Base-by-base conservation (phyloP, 2,888 invertebrate species). In the Charanyca ferruginea region DNA sequence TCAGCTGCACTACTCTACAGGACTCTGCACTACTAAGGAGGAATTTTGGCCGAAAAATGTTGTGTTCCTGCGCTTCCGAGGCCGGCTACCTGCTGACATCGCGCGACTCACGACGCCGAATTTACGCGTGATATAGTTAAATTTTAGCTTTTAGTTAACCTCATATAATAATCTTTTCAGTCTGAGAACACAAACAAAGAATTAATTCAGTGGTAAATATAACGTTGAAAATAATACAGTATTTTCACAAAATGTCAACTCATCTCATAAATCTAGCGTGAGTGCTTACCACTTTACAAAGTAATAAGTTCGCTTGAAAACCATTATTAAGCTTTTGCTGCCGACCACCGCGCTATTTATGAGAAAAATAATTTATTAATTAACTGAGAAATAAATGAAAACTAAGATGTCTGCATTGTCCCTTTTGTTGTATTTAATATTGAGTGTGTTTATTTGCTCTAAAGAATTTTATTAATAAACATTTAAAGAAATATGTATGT, bases 241-340 rank as follows among this genome's bases (percentile, higher is more conserved):
- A 8, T 58, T 67, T 41, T 58, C 16, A 42, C 18, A 25, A 23
- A 47, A 25, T 42, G 35, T 20, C 49, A 8, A 22, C 38, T 32
- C 42, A 22, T 5, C 41, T 66, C 48, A 57, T 77, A 71, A 49
- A 77, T 72, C 45, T 53, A 11, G 23, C 16, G 44, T 5, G 22
- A 59, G 44, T 41, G 32, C 64, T 64, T 54, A 44, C 47, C 32
- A 41, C 13, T 62, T 57, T 32, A 55, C 58, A 77, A 51, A 60
- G 59, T 38, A 69, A 57, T 73, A 63, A 63, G 63, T 76, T 57
- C n/a, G 18, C 44, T 52, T 45, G 22, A 47, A 73, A 66, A 77
- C 28, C 35, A 54, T 55, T 65, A 42, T 16, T 48, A 45, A 54
- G 47, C 45, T 76, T 55, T 71, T 45, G 35, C 32, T 62, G 42